Evolutionary conservation across 2,888 invertebrate genomes (phyloP), one percentile per base, ranked within the genome.

Genomic region (Amphipoea lucens): DNA sequence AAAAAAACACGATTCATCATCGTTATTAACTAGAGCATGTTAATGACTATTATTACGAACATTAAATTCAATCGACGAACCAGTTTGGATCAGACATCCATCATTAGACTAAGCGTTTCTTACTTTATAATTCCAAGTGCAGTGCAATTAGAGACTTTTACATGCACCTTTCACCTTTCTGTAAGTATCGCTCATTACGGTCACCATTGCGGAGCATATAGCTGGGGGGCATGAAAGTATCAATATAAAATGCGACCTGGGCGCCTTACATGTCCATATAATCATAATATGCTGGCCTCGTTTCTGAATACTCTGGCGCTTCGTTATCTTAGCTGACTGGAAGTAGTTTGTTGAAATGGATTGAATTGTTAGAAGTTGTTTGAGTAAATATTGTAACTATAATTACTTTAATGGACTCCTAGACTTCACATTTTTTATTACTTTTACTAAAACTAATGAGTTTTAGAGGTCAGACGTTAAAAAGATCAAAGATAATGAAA

Each of bases 161-260:
- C 81, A 82, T 83, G 85, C 89, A 92, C 94, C 94, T 95, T 94
- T 94, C 94, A 94, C 94, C 92, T 89, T 71, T 78, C 57, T 81
- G 69, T 70, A 71, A 57, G 71, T 79, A 69, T 91, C 83, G 68
- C 69, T 84, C 74, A 77, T 80, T 90, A 89, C 79, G 83, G 88
- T 88, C 85, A 91, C 92, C 92, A 92, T 90, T 91, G 92, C 91
- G 79, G 89, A 82, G 83, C 87, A 71, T 78, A 88, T 90, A 84
- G 92, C 95, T 94, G 79, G 83, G 80, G 94, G 95, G 92, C 82
- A 93, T 90, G 95, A 95, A 95, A 95, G 95, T 93, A 83, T 87
- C 84, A 85, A 87, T 87, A 91, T 88, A 90, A 90, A 92, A 88
- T 85, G 78, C 73, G 90, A 82, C 88, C 87, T 90, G 85, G 88